phyloP scores from a whole-genome alignment of 92 coral and sea anemone species.

The Meandrina meandrites region DNA sequence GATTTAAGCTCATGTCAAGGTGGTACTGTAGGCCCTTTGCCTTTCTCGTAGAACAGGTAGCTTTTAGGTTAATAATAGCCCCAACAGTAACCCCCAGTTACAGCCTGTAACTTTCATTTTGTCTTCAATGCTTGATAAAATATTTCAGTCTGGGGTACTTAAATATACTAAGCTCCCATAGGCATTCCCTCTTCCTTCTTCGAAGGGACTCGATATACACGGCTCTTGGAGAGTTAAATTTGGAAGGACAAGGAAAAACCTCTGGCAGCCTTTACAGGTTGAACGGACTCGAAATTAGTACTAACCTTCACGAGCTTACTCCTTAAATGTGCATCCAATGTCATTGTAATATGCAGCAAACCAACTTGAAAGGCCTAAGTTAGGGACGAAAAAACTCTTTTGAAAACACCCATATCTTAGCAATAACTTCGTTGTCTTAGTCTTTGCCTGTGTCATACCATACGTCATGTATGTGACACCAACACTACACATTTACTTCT shows the following conservation, averaged over 20 bases:
- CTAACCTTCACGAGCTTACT: slow-evolving; percentile 18
- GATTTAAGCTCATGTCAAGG: too few species aligned
- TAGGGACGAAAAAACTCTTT: not conserved
- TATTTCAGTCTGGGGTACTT: too few species aligned
- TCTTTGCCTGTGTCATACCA: not conserved
- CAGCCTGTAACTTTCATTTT: too few species aligned
- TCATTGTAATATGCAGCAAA: not conserved
- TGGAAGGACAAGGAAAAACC: not conserved
- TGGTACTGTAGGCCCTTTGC: too few species aligned
- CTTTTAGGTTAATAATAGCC: not conserved
- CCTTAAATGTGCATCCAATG: slow-evolving; percentile 15
- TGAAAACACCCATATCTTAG: not conserved
- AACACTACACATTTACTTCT: not conserved
- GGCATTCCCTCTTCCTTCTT: not conserved
- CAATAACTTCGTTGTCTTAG: not conserved
- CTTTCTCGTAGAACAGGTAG: too few species aligned
- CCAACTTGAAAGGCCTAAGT: not conserved
- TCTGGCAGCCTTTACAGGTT: not conserved
- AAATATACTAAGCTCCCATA: too few species aligned
- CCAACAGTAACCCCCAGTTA: not conserved
- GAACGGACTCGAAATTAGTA: not conserved
- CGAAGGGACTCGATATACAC: not conserved
- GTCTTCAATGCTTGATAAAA: too few species aligned
- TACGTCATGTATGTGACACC: not conserved
- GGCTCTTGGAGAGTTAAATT: not conserved